Percentiles rank a stretch among this genome's conserved stretches.
phyloP scores from a whole-genome alignment of 1,140 invertebrate genomes.

The Diorhabda elongata region DNA sequence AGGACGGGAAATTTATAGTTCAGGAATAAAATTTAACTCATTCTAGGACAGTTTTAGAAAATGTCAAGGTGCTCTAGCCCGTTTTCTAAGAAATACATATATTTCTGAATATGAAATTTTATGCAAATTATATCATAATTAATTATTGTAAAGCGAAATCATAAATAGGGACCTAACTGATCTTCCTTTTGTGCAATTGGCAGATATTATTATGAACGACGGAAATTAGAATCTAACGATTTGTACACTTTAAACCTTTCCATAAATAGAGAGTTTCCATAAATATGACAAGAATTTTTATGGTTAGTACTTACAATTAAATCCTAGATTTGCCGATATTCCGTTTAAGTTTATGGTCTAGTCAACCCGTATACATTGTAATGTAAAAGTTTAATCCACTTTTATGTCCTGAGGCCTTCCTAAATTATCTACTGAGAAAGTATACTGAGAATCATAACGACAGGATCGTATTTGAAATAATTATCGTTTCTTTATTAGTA shows the following conservation, averaged over 20 bases:
- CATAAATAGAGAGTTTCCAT: slow-evolving; percentile 1
- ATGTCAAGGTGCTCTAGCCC: too few species aligned
- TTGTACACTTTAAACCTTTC: neutral
- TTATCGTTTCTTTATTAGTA: too few species aligned
- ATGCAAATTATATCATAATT: too few species aligned
- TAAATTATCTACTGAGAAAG: slow-evolving; percentile 13
- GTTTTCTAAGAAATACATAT: too few species aligned
- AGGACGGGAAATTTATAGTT: too few species aligned
- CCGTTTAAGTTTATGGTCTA: slow-evolving; percentile 12
- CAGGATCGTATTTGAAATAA: neutral
- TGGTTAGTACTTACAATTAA: neutral
- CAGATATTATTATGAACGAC: neutral
- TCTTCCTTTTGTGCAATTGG: neutral
- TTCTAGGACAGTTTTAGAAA: too few species aligned
- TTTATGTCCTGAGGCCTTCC: slow-evolving; percentile 7
- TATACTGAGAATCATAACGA: slow-evolving; percentile 4
- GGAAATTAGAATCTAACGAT: neutral
- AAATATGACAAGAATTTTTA: neutral
- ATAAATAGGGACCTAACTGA: neutral
- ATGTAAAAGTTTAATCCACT: slow-evolving; percentile 10
- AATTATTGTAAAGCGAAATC: too few species aligned
- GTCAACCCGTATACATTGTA: slow-evolving; percentile 5
- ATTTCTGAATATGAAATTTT: too few species aligned
- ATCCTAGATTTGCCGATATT: slow-evolving; percentile 9
- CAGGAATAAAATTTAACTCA: too few species aligned